These are phyloP conservation scores for Neodiprion virginianus DNA, from an alignment of 1,140 invertebrate species.

Conservation along the genomic window DNA sequence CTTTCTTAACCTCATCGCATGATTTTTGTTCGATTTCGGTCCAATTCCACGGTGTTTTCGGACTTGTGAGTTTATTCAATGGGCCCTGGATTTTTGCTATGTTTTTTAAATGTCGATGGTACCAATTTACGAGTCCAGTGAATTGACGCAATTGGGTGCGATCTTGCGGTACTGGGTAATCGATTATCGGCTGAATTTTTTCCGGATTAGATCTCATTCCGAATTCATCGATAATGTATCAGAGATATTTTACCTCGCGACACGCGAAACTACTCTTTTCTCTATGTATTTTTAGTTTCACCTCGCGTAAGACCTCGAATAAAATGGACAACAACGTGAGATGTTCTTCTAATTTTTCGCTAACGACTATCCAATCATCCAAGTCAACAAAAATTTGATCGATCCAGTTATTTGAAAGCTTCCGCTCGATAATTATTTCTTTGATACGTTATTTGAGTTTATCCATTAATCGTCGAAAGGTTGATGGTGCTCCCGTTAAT, in stretches of 20 bases:
- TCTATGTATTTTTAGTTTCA: conserved; percentile 15
- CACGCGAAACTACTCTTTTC: conserved; percentile 28
- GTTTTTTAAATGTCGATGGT: conserved; percentile 5
- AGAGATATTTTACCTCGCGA: conserved; percentile 19
- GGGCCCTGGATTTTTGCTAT: conserved; percentile 16
- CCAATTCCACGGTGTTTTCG: conserved; percentile 21
- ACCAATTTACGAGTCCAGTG: conserved; percentile 3
- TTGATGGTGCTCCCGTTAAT: conserved; percentile 25
- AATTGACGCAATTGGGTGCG: background rate
- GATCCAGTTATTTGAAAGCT: conserved; percentile 20
- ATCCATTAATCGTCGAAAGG: conserved; percentile 23
- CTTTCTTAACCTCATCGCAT: conserved; percentile 20
- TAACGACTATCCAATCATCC: conserved; percentile 24
- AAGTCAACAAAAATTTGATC: conserved; percentile 24
- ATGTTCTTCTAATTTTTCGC: conserved; percentile 23
- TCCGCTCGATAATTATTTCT: conserved; percentile 19
- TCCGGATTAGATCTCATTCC: conserved; percentile 15
- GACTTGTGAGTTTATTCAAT: conserved; percentile 22
- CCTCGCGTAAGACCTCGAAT: conserved; percentile 14
- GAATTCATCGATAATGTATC: conserved; percentile 21
- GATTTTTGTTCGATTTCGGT: conserved; percentile 17
- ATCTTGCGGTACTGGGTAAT: background rate
- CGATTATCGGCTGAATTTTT: conserved; percentile 17
- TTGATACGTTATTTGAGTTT: conserved; percentile 17
- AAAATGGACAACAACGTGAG: conserved; percentile 11